Evolutionary conservation across 2,888 invertebrate genomes (phyloP).

Genomic region (Siphonodentalium dalli): DNA sequence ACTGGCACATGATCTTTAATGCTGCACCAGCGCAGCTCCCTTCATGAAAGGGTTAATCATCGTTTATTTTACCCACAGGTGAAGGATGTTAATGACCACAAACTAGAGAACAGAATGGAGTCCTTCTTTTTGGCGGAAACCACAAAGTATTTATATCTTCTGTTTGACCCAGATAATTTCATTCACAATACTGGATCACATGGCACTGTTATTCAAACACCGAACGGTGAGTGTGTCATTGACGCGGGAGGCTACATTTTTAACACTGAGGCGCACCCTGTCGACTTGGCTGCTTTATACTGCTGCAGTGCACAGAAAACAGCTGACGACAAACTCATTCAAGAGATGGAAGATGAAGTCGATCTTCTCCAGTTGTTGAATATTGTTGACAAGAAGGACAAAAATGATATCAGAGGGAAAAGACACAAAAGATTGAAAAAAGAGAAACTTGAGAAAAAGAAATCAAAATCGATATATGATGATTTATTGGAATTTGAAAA

Average conservation of each 20-base stretch:
- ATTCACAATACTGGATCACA: constrained; percentile 84
- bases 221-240: constrained; percentile 85
- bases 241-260: constrained; percentile 90
- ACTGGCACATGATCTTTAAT: too few relatives aligned
- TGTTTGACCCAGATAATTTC: constrained; percentile 96
- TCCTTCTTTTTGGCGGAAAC: constrained; percentile 99
- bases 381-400: constrained; percentile 31
- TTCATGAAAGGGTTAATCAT: too few relatives aligned
- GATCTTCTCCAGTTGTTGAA: constrained; percentile 60
- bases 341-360: constrained; percentile 60
- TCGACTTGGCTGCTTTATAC: constrained; percentile 87
- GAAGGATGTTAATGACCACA: constrained; percentile 92
- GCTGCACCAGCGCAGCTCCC: too few relatives aligned
- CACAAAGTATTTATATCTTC: constrained; percentile 93
- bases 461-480: not conserved
- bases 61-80: too few relatives aligned
- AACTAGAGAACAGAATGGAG: constrained; percentile 98
- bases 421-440: constrained; percentile 28
- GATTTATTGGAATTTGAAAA: too few relatives aligned
- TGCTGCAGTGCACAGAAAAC: constrained; percentile 74
- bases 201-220: constrained; percentile 79
- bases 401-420: constrained; percentile 21
- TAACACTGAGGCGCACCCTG: constrained; percentile 97
- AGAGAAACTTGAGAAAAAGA: not conserved
- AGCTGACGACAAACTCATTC: constrained; percentile 52